phyloP scores from a whole-genome alignment of 2,113 vertebrate genomes.

The Telmatochromis bifrenatus region DNA sequence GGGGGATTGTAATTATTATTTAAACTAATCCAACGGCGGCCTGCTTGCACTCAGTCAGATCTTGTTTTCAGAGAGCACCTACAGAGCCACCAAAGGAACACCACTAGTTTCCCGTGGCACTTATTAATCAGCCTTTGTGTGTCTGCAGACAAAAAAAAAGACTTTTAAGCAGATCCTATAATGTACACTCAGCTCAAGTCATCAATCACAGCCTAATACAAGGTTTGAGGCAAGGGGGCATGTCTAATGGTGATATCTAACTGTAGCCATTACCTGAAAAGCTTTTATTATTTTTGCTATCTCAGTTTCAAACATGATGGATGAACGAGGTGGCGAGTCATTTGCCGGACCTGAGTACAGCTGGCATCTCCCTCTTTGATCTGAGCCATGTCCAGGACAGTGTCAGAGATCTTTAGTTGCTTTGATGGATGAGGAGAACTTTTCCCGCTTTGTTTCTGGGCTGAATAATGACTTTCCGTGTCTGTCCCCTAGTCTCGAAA shows the following conservation, averaged over 20 bases:
- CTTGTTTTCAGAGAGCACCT: background rate
- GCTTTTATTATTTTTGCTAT: slow-evolving; percentile 53
- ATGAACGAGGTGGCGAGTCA: slow-evolving; percentile 35
- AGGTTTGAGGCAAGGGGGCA: slow-evolving; percentile 13
- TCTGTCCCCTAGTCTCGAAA: slow-evolving; percentile 27
- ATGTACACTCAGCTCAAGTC: slow-evolving; percentile 41
- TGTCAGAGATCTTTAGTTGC: slow-evolving; percentile 47
- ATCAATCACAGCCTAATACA: slow-evolving; percentile 55
- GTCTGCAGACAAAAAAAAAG: slow-evolving; percentile 6
- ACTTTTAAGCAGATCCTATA: slow-evolving; percentile 51
- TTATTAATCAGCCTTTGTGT: slow-evolving; percentile 35
- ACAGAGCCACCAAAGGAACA: slow-evolving; percentile 11
- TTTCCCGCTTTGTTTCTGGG: slow-evolving; percentile 44
- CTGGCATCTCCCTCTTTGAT: slow-evolving; percentile 32
- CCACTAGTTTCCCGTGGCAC: background rate
- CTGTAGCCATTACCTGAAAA: slow-evolving; percentile 52
- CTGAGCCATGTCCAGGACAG: slow-evolving; percentile 24
- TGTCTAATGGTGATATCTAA: slow-evolving; percentile 30
- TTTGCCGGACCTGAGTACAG: slow-evolving; percentile 25
- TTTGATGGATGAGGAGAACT: slow-evolving; percentile 60
- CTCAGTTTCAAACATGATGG: slow-evolving; percentile 46
- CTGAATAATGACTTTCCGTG: slow-evolving; percentile 45
- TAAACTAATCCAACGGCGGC: background rate
- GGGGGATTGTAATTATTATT: slow-evolving; percentile 27
- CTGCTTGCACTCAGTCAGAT: background rate